Evolutionary conservation across 2,888 invertebrate genomes (phyloP), one percentile per base, ranked within the genome.

Genomic region (Apoda limacodes): DNA sequence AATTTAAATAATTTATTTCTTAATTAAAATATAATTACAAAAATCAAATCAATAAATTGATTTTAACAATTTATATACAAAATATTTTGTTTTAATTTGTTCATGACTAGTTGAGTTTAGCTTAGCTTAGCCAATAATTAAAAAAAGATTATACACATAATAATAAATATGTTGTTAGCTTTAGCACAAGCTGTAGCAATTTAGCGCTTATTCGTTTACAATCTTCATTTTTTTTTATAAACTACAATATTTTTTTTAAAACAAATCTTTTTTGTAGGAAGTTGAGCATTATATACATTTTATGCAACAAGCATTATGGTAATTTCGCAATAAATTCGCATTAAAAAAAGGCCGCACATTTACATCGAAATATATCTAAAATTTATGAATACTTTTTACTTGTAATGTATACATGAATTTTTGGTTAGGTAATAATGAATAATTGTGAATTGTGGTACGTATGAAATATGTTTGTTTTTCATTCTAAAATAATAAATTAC

Each of bases 51-150:
- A 50, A 57, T 48, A 50, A 56, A 48, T 44, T 48, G 42, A 47
- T 57, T 63, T 58, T 45, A 60, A 60, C 54, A 55, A 67, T 70
- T 72, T 78, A 78, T 78, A 56, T 78, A 78, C 76, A 78, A 69
- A 72, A 71, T 65, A 72, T 43, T 57, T 66, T 52, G 48, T 50
- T 45, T n/a, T 60, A 62, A 65, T 71, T 64, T 68, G 55, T 60
- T 67, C 55, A 58, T 78, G 78, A 76, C 78, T 76, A 76, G 71
- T 54, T 50, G 51, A 37, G 32, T 47, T 43, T 32, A 43, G 41
- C 51, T 58, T 52, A 61, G 62, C 60, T 62, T 55, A 56, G 64
- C 68, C 70, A 63, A 68, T 64, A 45, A n/a, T n/a, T n/a, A n/a
- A n/a, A n/a, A n/a, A n/a, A n/a, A n/a, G n/a, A n/a, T n/a, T n/a